phyloP scores from a whole-genome alignment of 1,140 invertebrate species.

The Cyrtorhinus lividipennis region DNA sequence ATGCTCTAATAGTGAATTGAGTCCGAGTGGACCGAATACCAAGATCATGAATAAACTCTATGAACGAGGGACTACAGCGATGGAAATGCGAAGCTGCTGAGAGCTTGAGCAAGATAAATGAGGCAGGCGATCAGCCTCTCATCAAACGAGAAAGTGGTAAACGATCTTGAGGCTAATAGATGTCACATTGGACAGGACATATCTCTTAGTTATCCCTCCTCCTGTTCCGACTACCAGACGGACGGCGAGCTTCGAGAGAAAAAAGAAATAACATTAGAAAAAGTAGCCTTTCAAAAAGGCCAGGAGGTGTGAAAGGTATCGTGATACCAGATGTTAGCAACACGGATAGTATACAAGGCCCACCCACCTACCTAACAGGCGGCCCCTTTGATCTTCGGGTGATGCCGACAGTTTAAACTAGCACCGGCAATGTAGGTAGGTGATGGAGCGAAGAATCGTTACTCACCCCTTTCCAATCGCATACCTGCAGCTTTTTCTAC shows the following conservation, averaged over 20 bases:
- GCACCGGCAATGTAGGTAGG: no score
- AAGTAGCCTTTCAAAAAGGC: not conserved
- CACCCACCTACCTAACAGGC: not conserved
- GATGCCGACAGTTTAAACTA: not conserved
- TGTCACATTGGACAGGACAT: not conserved
- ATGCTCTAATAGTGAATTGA: no score
- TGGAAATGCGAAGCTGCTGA: no score
- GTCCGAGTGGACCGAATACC: no score
- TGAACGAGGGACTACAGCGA: no score
- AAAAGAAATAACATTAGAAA: not conserved
- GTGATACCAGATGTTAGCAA: not conserved
- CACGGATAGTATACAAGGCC: not conserved
- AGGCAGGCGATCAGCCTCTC: no score
- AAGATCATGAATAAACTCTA: no score
- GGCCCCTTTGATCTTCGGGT: not conserved
- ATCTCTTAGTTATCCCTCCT: not conserved
- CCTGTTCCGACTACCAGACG: not conserved
- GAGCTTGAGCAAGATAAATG: no score
- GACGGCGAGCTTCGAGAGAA: not conserved
- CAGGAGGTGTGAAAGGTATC: not conserved
- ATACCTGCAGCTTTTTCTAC: no score
- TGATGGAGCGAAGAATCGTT: no score
- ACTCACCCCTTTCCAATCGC: no score
- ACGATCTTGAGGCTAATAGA: not conserved
- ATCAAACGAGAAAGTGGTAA: no score